Percentiles rank a stretch among this genome's conserved stretches.
Evolutionary conservation across 1,140 invertebrate genomes (phyloP).

Genomic region (Druon quercuslanigerum): DNA sequence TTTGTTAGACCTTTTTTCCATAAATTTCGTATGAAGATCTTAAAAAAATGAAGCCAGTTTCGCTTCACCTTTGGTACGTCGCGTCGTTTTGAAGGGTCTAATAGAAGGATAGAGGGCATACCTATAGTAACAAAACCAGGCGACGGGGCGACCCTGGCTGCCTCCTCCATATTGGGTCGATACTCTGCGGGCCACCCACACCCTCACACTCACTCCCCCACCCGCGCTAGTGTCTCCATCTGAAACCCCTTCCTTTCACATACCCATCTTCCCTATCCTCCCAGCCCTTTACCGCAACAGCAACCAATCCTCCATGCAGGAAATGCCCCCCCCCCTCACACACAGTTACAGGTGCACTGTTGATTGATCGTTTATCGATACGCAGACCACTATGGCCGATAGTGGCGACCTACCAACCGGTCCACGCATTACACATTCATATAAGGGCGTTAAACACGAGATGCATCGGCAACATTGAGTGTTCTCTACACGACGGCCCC

Average conservation of each 20-base stretch:
- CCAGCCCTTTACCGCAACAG: constrained; percentile 45
- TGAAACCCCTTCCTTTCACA: constrained; percentile 49
- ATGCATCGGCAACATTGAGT: constrained; percentile 50
- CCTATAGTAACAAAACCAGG: constrained; percentile 44
- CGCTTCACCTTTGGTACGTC: no score
- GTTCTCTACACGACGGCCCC: constrained; percentile 38
- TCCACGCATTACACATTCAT: constrained; percentile 67
- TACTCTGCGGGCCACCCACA: constrained; percentile 69
- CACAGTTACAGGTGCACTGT: constrained; percentile 58
- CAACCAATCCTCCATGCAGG: constrained; percentile 49
- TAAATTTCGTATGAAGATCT: no score
- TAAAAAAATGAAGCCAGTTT: no score
- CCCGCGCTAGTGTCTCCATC: constrained; percentile 49
- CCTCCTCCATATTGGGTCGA: constrained; percentile 65
- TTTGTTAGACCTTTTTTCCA: no score
- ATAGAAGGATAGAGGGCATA: constrained; percentile 2
- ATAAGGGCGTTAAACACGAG: constrained; percentile 63
- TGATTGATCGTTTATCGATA: constrained; percentile 74
- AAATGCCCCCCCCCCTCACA: constrained; percentile 2
- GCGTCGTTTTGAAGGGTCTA: constrained; percentile 6
- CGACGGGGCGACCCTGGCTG: constrained; percentile 41
- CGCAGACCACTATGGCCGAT: constrained; percentile 43
- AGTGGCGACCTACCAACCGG: constrained; percentile 45
- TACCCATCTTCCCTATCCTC: constrained; percentile 59
- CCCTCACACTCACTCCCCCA: constrained; percentile 43